phyloP scores from a whole-genome alignment of 2,113 vertebrate species.

The Aphelocoma coerulescens region DNA sequence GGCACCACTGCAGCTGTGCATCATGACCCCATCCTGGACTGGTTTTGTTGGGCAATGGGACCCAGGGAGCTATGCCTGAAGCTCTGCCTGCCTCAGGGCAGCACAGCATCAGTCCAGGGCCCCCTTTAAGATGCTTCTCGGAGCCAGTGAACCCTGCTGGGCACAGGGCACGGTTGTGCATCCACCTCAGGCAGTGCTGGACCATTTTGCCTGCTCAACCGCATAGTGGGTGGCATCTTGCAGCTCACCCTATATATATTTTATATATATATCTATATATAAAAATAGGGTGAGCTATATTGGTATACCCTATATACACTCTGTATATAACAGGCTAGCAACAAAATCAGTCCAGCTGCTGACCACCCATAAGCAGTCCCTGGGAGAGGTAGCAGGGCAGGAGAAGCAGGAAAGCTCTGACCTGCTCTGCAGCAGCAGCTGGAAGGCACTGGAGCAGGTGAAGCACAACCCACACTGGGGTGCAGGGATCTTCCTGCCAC shows the following conservation, averaged over 20 bases:
- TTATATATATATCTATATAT: background rate
- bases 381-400: background rate
- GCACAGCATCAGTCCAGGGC: accelerated
- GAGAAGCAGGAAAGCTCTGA: background rate
- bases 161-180: background rate
- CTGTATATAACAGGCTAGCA: accelerated
- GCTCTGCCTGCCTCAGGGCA: background rate
- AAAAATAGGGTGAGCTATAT: background rate
- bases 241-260: background rate
- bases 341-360: background rate
- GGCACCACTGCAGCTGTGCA: accelerated
- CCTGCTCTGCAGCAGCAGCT: background rate
- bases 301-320: background rate
- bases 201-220: background rate
- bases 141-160: background rate
- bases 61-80: background rate
- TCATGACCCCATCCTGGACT: background rate
- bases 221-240: too few species aligned
- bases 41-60: background rate
- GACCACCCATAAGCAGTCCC: background rate
- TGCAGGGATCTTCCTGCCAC: background rate
- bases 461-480: background rate
- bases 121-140: background rate
- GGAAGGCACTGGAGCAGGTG: background rate
- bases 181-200: background rate